Conservation (phyloP, 2,888 invertebrate genomes). For the Eupsilia transversa region DNA sequence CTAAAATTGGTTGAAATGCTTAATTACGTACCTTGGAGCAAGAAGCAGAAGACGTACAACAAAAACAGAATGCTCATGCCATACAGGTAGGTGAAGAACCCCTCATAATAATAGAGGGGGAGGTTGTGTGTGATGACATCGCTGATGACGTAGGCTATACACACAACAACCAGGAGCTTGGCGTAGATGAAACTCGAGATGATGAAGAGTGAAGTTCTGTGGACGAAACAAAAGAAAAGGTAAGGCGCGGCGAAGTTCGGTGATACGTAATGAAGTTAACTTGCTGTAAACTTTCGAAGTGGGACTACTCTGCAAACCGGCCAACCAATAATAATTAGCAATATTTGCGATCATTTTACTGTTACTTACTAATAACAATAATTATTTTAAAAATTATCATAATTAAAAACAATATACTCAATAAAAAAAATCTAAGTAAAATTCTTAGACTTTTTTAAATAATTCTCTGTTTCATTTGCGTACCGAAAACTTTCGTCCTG, state of each 20-base stretch:
- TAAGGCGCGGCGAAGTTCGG: constrained; percentile 9
- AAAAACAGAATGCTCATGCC: constrained; percentile 98
- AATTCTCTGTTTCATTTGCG: neutral
- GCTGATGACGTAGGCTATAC: constrained; percentile 98
- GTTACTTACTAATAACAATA: neutral
- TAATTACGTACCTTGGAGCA: constrained; percentile 92
- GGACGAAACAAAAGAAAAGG: constrained; percentile 78
- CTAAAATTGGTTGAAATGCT: too few species aligned
- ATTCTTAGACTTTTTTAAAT: too few species aligned
- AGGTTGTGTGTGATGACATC: constrained; percentile 98
- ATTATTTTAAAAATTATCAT: neutral
- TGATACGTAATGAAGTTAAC: constrained; percentile 15
- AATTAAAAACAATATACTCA: neutral
- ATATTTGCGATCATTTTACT: too few species aligned
- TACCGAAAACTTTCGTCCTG: neutral
- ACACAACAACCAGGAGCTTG: constrained; percentile 97
- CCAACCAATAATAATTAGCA: neutral
- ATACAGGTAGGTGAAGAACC: constrained; percentile 98
- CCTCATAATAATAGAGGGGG: constrained; percentile 98
- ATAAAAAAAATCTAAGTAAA: too few species aligned
- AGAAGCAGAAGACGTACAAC: constrained; percentile 98
- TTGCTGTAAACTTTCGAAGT: constrained; percentile 1
- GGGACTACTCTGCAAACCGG: neutral
- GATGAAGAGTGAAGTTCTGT: constrained; percentile 98
- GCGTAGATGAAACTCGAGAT: constrained; percentile 99